Percentiles rank a stretch among this genome's conserved stretches.
Evolutionary conservation across 2,797 vertebrate species (phyloP).

Genomic region (Phaenicophaeus curvirostris): DNA sequence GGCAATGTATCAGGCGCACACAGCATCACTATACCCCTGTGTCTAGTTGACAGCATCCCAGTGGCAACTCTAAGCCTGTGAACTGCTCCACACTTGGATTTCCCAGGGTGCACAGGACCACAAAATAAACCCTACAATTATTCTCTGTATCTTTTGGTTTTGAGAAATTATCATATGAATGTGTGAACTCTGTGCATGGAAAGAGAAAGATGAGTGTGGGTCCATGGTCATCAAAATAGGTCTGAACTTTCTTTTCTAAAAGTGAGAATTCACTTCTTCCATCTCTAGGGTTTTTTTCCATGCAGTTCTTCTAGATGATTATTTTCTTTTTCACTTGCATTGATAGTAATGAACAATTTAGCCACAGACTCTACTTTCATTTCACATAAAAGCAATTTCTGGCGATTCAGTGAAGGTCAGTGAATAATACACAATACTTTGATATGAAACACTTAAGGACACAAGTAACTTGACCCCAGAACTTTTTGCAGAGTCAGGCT

Average conservation of each 20-base stretch:
- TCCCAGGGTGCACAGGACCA: slow-evolving; percentile 30
- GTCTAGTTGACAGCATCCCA: neutral
- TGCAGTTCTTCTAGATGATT: neutral
- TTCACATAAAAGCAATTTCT: slow-evolving; percentile 52
- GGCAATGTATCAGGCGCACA: neutral
- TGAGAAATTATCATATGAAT: slow-evolving; percentile 52
- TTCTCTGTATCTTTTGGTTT: slow-evolving; percentile 46
- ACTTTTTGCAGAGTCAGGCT: slow-evolving; percentile 28
- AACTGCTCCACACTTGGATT: slow-evolving; percentile 13
- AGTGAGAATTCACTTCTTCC: neutral
- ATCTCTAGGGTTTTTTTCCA: neutral
- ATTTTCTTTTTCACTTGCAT: neutral
- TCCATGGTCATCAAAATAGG: slow-evolving; percentile 15
- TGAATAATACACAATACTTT: slow-evolving; percentile 30
- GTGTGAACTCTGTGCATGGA: slow-evolving; percentile 4
- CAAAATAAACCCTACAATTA: slow-evolving; percentile 43
- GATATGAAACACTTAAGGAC: slow-evolving; percentile 31
- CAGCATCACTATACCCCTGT: neutral
- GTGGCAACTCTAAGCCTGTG: slow-evolving; percentile 3
- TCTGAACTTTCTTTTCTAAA: neutral
- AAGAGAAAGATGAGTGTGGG: neutral
- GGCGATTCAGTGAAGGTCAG: slow-evolving; percentile 30
- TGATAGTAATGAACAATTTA: slow-evolving; percentile 28
- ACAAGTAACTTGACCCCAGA: slow-evolving; percentile 33
- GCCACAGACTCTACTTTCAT: neutral